Evolutionary conservation across 1,140 invertebrate genomes (phyloP).

Genomic region (Pogonus chalceus): DNA sequence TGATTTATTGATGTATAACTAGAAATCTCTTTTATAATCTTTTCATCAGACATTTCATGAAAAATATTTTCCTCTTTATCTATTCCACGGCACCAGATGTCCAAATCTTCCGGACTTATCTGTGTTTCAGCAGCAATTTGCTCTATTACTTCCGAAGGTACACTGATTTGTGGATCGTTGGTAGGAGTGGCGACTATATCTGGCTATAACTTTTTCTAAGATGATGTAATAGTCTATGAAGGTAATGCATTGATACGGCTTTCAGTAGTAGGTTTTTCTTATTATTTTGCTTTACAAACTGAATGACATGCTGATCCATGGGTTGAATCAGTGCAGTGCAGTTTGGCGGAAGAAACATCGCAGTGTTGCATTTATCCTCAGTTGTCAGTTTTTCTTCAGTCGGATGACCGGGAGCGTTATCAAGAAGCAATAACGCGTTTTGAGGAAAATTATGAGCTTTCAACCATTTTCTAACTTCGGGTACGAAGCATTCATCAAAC

Average conservation of each 20-base stretch:
- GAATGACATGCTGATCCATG: slow-evolving; percentile 30
- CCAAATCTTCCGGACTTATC: slow-evolving; percentile 15
- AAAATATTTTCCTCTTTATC: slow-evolving; percentile 16
- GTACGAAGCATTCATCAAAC: slow-evolving; percentile 31
- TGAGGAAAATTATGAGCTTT: slow-evolving; percentile 31
- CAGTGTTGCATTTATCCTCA: slow-evolving; percentile 29
- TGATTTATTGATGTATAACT: slow-evolving; percentile 16
- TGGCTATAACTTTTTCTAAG: slow-evolving; percentile 29
- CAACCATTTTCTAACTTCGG: slow-evolving; percentile 28
- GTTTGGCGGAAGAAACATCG: slow-evolving; percentile 33
- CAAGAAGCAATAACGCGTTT: slow-evolving; percentile 33
- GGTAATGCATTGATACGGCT: slow-evolving; percentile 26
- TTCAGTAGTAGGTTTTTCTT: slow-evolving; percentile 28
- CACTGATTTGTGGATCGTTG: too few relatives aligned
- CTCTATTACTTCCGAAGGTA: slow-evolving; percentile 15
- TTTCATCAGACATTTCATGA: too few relatives aligned
- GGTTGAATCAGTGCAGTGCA: slow-evolving; percentile 28
- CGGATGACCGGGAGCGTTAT: slow-evolving; percentile 31
- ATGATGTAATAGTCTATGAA: slow-evolving; percentile 28
- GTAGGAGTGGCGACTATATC: too few relatives aligned
- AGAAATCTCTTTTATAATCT: slow-evolving; percentile 17
- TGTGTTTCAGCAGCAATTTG: slow-evolving; percentile 16
- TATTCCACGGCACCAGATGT: slow-evolving; percentile 15
- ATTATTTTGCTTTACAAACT: too few relatives aligned
- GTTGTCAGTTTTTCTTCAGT: too few relatives aligned